Percentiles rank a stretch among this genome's conserved stretches.
Conservation (phyloP, 2,113 vertebrate genomes). For the Megatriorchis doriae region DNA sequence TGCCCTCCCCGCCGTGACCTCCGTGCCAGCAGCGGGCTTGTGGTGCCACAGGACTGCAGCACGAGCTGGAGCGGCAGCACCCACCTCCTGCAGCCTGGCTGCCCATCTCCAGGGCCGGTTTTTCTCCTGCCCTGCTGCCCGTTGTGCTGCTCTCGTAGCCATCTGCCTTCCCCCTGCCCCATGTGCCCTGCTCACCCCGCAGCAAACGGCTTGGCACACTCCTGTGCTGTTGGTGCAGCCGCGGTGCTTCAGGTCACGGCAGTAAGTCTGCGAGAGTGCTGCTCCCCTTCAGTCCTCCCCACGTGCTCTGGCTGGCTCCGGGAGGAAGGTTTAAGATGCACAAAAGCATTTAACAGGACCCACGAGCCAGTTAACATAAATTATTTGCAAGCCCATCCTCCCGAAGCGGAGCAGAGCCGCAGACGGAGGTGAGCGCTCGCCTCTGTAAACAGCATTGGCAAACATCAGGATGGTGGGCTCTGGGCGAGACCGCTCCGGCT, state of each 20-base stretch:
- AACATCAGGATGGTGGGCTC: not conserved
- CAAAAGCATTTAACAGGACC: not conserved
- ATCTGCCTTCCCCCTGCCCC: not conserved
- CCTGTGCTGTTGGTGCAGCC: not conserved
- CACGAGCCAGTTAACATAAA: not conserved
- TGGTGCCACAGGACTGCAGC: accelerated
- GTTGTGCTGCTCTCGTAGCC: accelerated
- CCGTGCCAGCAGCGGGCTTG: not conserved
- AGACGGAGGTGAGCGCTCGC: not conserved
- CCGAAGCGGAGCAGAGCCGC: not conserved
- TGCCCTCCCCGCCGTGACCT: not conserved
- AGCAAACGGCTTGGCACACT: accelerated
- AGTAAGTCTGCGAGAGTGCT: not conserved
- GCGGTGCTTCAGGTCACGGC: not conserved
- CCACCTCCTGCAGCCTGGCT: not conserved
- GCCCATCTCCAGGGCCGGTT: not conserved
- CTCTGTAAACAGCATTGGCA: not conserved
- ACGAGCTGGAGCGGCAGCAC: not conserved
- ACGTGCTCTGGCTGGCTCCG: accelerated
- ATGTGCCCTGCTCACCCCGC: not conserved
- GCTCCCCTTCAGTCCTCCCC: not conserved
- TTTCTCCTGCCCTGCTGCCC: not conserved
- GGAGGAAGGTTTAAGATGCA: not conserved
- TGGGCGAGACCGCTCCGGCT: not conserved
- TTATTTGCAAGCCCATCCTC: not conserved